phyloP scores from a whole-genome alignment of 2,888 invertebrate species.

The Drosophila prostipennis region DNA sequence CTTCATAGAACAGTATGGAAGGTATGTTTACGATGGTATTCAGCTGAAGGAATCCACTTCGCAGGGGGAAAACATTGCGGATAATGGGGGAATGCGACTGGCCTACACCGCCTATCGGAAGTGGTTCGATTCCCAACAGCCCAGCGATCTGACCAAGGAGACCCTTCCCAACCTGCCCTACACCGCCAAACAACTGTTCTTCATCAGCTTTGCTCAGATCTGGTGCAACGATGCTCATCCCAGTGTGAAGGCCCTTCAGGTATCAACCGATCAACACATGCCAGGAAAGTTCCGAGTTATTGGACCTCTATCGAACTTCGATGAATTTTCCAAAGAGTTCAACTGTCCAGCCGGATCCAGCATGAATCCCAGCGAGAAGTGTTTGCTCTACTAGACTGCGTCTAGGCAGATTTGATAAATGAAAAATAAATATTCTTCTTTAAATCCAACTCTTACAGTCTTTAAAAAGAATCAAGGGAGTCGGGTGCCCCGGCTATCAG shows the following conservation, averaged over 20 bases:
- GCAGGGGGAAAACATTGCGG: slow-evolving; percentile 82
- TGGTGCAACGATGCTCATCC: slow-evolving; percentile 78
- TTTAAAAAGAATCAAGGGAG: too few species aligned
- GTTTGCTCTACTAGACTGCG: slow-evolving; percentile 70
- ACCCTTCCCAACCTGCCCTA: slow-evolving; percentile 72
- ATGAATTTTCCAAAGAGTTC: slow-evolving; percentile 79
- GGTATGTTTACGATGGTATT: slow-evolving; percentile 62
- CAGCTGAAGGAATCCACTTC: slow-evolving; percentile 60
- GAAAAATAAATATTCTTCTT: too few species aligned
- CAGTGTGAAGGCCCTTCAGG: slow-evolving; percentile 44
- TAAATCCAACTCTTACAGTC: too few species aligned
- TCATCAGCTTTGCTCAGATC: slow-evolving; percentile 80
- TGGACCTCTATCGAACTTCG: slow-evolving; percentile 77
- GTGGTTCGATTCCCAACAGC: slow-evolving; percentile 50
- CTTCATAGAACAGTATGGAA: slow-evolving; percentile 77
- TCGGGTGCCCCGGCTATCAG: too few species aligned
- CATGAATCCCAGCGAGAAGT: slow-evolving; percentile 79
- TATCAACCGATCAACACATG: slow-evolving; percentile 65
- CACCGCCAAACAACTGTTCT: slow-evolving; percentile 79
- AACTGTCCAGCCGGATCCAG: slow-evolving; percentile 60
- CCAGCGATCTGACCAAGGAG: slow-evolving; percentile 51
- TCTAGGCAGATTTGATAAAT: too few species aligned
- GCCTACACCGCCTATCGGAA: slow-evolving; percentile 80
- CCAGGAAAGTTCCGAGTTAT: slow-evolving; percentile 77
- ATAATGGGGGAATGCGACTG: slow-evolving; percentile 81